Evolutionary conservation across 2,113 vertebrate genomes (phyloP), one percentile per base, ranked within the genome.

Genomic region (Cheirogaleus medius): DNA sequence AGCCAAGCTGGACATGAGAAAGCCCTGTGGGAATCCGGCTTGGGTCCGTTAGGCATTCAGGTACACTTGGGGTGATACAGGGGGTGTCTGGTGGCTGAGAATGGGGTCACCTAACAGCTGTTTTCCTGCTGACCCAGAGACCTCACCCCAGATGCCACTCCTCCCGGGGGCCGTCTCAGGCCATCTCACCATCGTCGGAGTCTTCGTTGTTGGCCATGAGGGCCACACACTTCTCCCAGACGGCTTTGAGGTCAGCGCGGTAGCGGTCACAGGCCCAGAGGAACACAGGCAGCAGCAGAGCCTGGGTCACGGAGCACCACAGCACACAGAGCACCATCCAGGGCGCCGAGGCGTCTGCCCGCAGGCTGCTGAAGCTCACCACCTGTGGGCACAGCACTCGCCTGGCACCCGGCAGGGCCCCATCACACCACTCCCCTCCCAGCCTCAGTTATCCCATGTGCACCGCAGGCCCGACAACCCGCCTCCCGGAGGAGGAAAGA

Each of bases 181-280:
- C 42, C 27, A 6, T 39, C 98, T 99, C 99, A 99, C 99, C 99
- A 90, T 99, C 99, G 0, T 99, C 99, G 1, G 98, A 98, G 8
- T 99, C 99, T 47, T 93, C 96, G 0, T 99, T 99, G 1, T 99
- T 99, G 98, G 99, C 99, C 99, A 99, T 99, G 94, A 99, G 99
- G 88, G 99, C 99, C 76, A 99, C 94, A 3, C 99, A 99, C 97
- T 99, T 99, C 97, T 99, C 99, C 99, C 99, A 99, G 96, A 99
- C 98, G 77, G 99, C 99, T 92, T 98, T 99, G 91, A 99, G 98
- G 94, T 99, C 99, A 0, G 99, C 99, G 1, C 99, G 99, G 97
- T 99, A 99, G 78, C 99, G 99, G 95, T 99, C 99, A 9, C 99
- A 99, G 80, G 99, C 99, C 99, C 99, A 99, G 73, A 99, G 99